Conservation (phyloP, 2,113 vertebrate species). For the Atractosteus spatula region DNA sequence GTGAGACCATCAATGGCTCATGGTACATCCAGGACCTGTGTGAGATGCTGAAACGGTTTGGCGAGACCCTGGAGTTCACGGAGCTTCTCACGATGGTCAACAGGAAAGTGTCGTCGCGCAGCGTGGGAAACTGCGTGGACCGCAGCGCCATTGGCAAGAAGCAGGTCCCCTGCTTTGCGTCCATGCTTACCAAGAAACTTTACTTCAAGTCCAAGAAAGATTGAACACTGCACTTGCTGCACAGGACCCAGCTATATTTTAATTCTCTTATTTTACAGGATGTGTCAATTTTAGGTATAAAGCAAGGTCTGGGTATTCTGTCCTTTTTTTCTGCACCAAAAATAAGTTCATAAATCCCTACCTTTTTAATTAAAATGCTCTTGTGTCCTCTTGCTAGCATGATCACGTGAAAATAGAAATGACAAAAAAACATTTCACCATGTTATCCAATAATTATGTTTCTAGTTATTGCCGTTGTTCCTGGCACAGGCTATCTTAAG, state of each 20-base stretch:
- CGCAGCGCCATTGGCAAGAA: slow-evolving; percentile 79
- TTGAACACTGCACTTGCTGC: no score
- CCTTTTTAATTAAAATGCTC: no score
- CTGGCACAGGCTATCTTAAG: no score
- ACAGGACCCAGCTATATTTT: background rate
- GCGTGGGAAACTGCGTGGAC: slow-evolving; percentile 60
- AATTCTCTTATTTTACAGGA: background rate
- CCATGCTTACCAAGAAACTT: slow-evolving; percentile 95
- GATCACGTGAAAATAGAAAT: no score
- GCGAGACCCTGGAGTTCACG: slow-evolving; percentile 81
- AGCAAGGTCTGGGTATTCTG: background rate
- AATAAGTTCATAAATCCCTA: no score
- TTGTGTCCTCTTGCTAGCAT: no score
- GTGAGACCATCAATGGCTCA: slow-evolving; percentile 82
- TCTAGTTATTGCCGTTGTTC: no score
- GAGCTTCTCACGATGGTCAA: slow-evolving; percentile 92
- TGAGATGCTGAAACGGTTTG: slow-evolving; percentile 57
- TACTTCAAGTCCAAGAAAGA: slow-evolving; percentile 73
- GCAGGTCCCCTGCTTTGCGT: slow-evolving; percentile 92
- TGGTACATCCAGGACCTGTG: slow-evolving; percentile 89
- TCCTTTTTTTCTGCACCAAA: no score
- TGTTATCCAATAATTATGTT: no score
- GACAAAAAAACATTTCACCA: no score
- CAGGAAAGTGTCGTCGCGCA: slow-evolving; percentile 82
- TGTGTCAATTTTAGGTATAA: background rate